Percentiles rank a stretch among this genome's conserved stretches.
Conservation (phyloP, 2,113 vertebrate species). For the Oxygymnocypris stewartii region DNA sequence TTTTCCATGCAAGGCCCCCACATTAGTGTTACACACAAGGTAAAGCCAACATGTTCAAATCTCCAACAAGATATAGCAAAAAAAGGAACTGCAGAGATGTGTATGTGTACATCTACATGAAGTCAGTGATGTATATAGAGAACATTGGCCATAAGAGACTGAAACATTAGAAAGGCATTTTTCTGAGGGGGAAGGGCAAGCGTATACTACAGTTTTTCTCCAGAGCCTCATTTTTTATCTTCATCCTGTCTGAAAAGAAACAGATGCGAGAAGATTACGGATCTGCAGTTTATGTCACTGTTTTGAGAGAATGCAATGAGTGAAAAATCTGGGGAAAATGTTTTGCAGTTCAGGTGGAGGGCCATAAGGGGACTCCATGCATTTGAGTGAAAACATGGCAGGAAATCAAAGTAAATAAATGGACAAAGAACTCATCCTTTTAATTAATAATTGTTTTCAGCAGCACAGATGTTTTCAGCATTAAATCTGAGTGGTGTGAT, state of each 20-base stretch:
- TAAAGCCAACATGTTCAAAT: background rate
- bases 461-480: constrained; percentile 23
- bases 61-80: background rate
- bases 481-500: background rate
- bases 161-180: constrained; percentile 34
- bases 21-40: background rate
- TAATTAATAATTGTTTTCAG: background rate
- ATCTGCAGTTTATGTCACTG: constrained; percentile 14
- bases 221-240: background rate
- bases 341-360: constrained; percentile 10
- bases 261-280: constrained; percentile 22
- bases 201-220: background rate
- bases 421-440: background rate
- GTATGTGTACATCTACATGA: background rate
- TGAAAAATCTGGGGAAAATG: background rate
- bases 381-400: constrained; percentile 7
- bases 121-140: background rate
- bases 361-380: background rate
- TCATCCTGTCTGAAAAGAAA: constrained; percentile 19
- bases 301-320: background rate
- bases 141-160: background rate
- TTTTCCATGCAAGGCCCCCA: background rate
- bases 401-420: constrained; percentile 16
- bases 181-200: constrained; percentile 14
- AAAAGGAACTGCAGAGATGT: background rate